phyloP scores from a whole-genome alignment of 2,888 invertebrate species.

The Buathra laborator region DNA sequence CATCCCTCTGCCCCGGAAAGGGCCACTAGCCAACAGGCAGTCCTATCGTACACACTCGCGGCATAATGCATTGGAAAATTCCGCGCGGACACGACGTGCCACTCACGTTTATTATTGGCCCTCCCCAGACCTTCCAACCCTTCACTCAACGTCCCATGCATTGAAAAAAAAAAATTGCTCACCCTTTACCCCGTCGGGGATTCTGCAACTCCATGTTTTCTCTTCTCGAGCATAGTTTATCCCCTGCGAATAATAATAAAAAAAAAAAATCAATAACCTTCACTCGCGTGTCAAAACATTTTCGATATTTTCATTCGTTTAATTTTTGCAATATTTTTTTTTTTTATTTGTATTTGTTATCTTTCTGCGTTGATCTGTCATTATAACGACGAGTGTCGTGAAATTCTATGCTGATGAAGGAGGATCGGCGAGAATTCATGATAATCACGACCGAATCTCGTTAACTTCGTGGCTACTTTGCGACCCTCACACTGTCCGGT shows the following conservation, averaged over 20 bases:
- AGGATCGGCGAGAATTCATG: constrained; percentile 2
- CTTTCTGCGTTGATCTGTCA: background rate
- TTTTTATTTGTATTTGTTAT: background rate
- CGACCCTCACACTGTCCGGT: background rate
- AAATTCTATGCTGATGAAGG: background rate
- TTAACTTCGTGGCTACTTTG: constrained; percentile 38
- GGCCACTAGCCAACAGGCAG: constrained; percentile 56
- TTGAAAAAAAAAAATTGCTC: constrained; percentile 37
- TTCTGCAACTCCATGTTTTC: constrained; percentile 37
- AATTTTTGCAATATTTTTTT: no score
- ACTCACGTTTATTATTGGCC: constrained; percentile 68
- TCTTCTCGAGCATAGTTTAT: constrained; percentile 19
- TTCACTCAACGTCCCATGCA: constrained; percentile 18
- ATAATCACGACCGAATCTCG: constrained; percentile 30
- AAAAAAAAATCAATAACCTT: background rate
- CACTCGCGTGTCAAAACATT: background rate
- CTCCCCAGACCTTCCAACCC: constrained; percentile 45
- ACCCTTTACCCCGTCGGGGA: constrained; percentile 25
- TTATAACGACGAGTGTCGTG: background rate
- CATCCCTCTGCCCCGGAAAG: constrained; percentile 47
- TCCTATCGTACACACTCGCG: constrained; percentile 61
- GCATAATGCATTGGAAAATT: constrained; percentile 77
- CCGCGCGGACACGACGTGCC: constrained; percentile 69
- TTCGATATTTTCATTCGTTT: background rate
- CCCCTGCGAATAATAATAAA: constrained; percentile 13